Percentiles rank a stretch among this genome's conserved stretches.
Evolutionary conservation across 2,113 vertebrate genomes (phyloP).

Genomic region (Daubentonia madagascariensis): DNA sequence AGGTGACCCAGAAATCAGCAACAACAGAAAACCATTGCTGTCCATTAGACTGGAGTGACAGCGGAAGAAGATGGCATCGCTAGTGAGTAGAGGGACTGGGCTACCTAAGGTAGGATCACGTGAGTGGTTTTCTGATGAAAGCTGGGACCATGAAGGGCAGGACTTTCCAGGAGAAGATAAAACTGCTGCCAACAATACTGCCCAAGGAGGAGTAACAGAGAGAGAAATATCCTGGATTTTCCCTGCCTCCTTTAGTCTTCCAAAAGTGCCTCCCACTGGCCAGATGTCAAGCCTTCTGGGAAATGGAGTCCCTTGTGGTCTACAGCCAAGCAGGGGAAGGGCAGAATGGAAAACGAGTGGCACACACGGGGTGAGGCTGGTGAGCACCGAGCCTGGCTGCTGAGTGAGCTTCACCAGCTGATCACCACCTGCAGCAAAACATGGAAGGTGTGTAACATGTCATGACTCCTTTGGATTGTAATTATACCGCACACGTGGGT

Average conservation of each 20-base stretch:
- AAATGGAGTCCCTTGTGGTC: neutral
- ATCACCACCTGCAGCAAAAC: no score
- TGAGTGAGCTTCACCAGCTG: neutral
- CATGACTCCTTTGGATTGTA: neutral
- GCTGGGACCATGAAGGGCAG: neutral
- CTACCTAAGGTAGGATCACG: neutral
- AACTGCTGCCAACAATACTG: neutral
- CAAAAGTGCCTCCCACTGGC: neutral
- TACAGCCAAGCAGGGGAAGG: neutral
- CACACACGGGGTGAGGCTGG: neutral
- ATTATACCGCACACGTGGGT: neutral
- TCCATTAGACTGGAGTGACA: neutral
- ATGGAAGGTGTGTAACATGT: rapidly evolving
- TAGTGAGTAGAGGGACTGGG: neutral
- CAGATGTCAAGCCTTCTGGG: neutral
- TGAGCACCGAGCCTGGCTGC: neutral
- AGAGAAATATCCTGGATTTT: neutral
- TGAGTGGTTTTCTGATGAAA: neutral
- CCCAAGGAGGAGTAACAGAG: neutral
- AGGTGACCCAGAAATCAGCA: neutral
- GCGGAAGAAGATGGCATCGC: neutral
- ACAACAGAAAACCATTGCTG: neutral
- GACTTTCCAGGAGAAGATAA: neutral
- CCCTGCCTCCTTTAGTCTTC: neutral
- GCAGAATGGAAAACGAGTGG: neutral